Evolutionary conservation across 2,888 invertebrate genomes (phyloP).

Genomic region (Cryptocephalus moraei): DNA sequence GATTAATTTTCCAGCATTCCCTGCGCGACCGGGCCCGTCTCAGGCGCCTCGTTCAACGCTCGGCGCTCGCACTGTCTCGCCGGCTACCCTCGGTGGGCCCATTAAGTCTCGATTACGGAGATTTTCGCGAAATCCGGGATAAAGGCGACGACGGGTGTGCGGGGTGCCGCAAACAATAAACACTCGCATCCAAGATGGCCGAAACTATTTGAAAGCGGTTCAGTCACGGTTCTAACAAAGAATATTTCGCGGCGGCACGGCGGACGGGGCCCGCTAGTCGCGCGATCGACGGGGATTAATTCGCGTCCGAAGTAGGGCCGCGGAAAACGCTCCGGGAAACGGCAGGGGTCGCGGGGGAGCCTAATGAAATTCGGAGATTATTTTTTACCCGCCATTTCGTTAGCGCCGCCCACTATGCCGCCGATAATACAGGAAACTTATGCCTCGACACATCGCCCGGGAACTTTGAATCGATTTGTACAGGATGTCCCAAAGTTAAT

Average conservation of each 20-base stretch:
- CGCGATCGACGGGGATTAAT: no score
- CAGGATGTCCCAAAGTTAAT: no score
- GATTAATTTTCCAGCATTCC: slow-evolving; percentile 11
- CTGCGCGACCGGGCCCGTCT: slow-evolving; percentile 1
- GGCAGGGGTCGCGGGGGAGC: no score
- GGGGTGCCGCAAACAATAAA: slow-evolving; percentile 41
- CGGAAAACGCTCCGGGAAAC: no score
- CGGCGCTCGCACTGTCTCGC: slow-evolving; percentile 5
- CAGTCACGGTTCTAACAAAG: not conserved
- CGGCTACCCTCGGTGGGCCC: slow-evolving; percentile 3
- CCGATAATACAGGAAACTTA: no score
- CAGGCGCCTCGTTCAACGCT: slow-evolving; percentile 6
- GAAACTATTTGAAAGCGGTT: not conserved
- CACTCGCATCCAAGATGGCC: slow-evolving; percentile 38
- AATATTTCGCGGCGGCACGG: not conserved
- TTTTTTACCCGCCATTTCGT: no score
- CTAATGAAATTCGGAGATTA: no score
- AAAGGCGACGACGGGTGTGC: slow-evolving; percentile 29
- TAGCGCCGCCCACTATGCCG: no score
- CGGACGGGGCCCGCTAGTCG: no score
- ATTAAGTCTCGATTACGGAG: slow-evolving; percentile 14
- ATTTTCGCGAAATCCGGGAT: slow-evolving; percentile 17
- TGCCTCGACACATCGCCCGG: no score
- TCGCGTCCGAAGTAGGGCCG: no score
- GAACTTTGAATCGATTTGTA: no score